Conservation (phyloP, 1,140 invertebrate genomes). For the Bombus balteatus region DNA sequence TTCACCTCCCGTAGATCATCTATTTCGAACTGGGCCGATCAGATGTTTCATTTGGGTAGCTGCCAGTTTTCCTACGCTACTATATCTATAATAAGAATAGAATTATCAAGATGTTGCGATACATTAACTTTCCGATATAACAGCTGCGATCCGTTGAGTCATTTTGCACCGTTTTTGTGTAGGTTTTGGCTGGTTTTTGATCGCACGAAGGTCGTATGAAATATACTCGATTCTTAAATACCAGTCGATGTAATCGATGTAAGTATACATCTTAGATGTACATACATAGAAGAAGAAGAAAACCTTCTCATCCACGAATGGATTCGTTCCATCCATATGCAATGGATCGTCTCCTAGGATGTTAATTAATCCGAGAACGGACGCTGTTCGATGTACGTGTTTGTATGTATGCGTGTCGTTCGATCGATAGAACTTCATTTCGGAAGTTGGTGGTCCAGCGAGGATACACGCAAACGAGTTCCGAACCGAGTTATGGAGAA, state of each 20-base stretch:
- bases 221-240: not conserved
- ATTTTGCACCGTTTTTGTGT: not conserved
- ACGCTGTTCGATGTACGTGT: no score
- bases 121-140: slow-evolving; percentile 32
- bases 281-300: not conserved
- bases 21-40: slow-evolving; percentile 51
- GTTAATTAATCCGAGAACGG: slow-evolving; percentile 18
- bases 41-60: slow-evolving; percentile 39
- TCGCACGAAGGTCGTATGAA: not conserved
- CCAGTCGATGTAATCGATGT: not conserved
- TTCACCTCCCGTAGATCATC: slow-evolving; percentile 29
- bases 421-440: not conserved
- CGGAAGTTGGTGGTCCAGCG: not conserved
- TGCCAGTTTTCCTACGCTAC: slow-evolving; percentile 30
- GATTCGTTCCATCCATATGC: not conserved
- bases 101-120: slow-evolving; percentile 52
- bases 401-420: not conserved
- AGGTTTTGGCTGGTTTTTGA: not conserved
- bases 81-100: slow-evolving; percentile 56
- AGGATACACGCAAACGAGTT: slow-evolving; percentile 6
- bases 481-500: slow-evolving; percentile 2
- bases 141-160: not conserved
- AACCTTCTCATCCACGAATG: not conserved
- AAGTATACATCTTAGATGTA: no score
- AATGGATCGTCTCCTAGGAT: not conserved